Evolutionary conservation across 2,113 vertebrate species (phyloP), one percentile per base, ranked within the genome.

Genomic region (Chelonoidis abingdonii): DNA sequence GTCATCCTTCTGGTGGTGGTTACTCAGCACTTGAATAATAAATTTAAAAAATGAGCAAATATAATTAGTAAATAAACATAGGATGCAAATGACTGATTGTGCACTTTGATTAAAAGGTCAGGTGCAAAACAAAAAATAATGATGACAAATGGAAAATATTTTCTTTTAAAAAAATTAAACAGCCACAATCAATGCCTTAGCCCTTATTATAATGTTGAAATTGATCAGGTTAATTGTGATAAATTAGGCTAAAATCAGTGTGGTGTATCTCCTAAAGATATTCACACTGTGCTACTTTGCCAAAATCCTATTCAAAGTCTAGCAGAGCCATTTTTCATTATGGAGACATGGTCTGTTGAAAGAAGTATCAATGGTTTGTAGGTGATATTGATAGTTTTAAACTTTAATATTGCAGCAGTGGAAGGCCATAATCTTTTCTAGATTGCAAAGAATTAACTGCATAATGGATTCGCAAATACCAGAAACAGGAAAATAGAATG

Each of bases 41-140:
- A 1, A 10, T 38, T 54, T 22, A 89, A 89, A 78, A 83, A 54
- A 53, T 49, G 57, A 88, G 89, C 19, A 89, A 90, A 95, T 94
- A 21, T 38, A 95, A 94, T 92, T 81, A 79, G 41, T 57, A 41
- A 95, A 75, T 75, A 84, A 94, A 41, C 79, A 75, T 1, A 12
- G 31, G n/a, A 83, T 85, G 54, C 82, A 92, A 91, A 94, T 57
- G 72, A 93, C 49, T 21, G 5, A 13, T 85, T 87, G 50, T 75
- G 59, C 87, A 75, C 0, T 97, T 91, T 91, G 90, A 96, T 96
- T 94, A 95, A 95, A 97, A 97, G 94, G 94, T 97, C 95, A 97
- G 96, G 90, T 89, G 90, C 79, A 87, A 92, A 95, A 83, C n/a
- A 89, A 88, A 81, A 54, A 92, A 81, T 38, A 62, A 88, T 87